A percentile compares a stretch with the other conserved stretches of the same genome.
phyloP scores from a whole-genome alignment of 2,113 vertebrate genomes.

The Xiphophorus maculatus region DNA sequence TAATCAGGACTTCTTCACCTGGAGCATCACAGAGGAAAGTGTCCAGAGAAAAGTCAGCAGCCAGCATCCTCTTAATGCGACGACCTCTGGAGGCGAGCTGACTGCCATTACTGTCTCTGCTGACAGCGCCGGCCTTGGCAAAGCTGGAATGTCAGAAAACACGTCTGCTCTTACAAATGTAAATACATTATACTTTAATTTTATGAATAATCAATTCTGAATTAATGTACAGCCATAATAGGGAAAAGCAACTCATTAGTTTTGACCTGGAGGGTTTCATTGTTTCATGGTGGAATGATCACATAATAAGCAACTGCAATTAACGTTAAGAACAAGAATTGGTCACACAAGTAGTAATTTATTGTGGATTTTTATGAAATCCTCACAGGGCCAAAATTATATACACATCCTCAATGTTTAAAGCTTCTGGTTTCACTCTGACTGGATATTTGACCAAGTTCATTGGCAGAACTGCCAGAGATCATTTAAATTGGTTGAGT shows the following conservation, averaged over 20 bases:
- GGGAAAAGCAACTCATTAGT: too few species aligned
- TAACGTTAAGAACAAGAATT: neutral
- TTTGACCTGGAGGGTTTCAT: neutral
- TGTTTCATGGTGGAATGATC: neutral
- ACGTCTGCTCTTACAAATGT: neutral
- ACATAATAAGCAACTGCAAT: neutral
- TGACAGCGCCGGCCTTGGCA: constrained; percentile 38
- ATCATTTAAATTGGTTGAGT: neutral
- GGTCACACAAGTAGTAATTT: too few species aligned
- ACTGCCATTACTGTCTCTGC: constrained; percentile 43
- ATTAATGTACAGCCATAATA: too few species aligned
- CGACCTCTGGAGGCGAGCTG: constrained; percentile 48
- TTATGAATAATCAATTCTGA: neutral
- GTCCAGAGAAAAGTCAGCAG: constrained; percentile 81
- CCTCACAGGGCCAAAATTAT: neutral
- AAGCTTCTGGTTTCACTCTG: neutral
- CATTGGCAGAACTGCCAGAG: too few species aligned
- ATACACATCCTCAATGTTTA: neutral
- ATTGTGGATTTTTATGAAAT: too few species aligned
- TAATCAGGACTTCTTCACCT: constrained; percentile 63
- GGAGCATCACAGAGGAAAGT: constrained; percentile 92
- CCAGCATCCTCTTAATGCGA: constrained; percentile 87
- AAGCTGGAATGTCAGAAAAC: constrained; percentile 1
- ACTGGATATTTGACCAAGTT: neutral
- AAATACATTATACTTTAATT: neutral